These are phyloP conservation scores for Platycnemis pennipes DNA, from an alignment of 2,888 invertebrate genomes.

Conservation along the genomic window DNA sequence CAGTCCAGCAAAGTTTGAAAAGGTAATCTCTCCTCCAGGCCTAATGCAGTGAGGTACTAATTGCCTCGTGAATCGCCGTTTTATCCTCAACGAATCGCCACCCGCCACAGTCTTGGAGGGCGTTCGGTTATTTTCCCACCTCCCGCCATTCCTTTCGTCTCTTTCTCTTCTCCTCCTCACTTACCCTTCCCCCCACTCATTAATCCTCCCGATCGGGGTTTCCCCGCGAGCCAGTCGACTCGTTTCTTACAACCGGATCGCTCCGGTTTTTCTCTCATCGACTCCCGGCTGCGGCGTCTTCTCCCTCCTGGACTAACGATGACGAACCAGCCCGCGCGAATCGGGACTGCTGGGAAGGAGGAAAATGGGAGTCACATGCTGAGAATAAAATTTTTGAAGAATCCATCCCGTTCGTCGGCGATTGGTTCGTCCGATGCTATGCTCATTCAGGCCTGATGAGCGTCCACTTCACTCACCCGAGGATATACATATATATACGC, in stretches of 20 bases:
- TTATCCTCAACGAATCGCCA: too few species aligned
- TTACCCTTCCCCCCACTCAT: neutral
- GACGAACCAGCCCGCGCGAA: neutral
- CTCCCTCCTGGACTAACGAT: neutral
- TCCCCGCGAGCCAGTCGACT: constrained; percentile 33
- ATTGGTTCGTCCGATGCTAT: neutral
- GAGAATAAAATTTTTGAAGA: neutral
- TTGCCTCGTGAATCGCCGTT: too few species aligned
- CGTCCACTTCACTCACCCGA: neutral
- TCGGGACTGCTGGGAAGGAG: neutral
- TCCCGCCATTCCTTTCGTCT: neutral
- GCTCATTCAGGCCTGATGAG: neutral
- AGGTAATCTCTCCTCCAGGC: too few species aligned
- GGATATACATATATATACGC: too few species aligned
- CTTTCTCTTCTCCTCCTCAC: neutral
- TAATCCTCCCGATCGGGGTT: neutral
- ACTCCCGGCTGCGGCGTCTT: neutral
- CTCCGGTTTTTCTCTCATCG: constrained; percentile 10
- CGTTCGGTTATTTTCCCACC: neutral
- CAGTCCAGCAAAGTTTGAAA: too few species aligned
- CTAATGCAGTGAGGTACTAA: too few species aligned
- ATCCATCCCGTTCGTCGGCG: neutral
- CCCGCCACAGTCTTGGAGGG: too few species aligned
- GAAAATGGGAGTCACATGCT: neutral
- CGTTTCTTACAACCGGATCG: neutral